Evolutionary conservation across 2,888 invertebrate species (phyloP), one percentile per base, ranked within the genome.

Genomic region (Drepana falcataria): DNA sequence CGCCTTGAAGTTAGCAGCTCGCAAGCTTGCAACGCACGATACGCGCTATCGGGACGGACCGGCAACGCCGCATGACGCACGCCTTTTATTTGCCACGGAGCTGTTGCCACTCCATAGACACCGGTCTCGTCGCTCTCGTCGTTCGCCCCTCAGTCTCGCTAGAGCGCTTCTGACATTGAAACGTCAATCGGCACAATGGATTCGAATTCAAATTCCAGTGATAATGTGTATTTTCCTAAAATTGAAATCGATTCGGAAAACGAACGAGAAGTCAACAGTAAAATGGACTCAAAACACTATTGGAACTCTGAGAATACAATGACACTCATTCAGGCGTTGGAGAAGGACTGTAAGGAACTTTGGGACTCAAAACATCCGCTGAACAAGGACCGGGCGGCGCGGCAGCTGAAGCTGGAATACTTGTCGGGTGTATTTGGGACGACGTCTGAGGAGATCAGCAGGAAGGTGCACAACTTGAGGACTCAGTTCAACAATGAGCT

Each of bases 401-500:
- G 85, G 34, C 83, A 81, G 35, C 58, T 64, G 48, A 86, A 79
- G 57, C 65, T 77, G 5, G 87, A 88, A 48, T 82, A 75, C 55
- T 65, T 90, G 55, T 88, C 89, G n/a, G 73, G 71, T 2, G 66
- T 77, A 58, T 88, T 90, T 57, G 77, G 73, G 0, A 89, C 89
- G 3, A 81, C 83, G 2, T 55, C 73, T 0, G 89, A 87, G 57
- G 89, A 89, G 65, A 87, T 90, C 54, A 81, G 74, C 53, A 73
- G 88, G 55, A 90, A 90, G 60, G 73, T 88, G 55, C 89, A 90
- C 65, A 89, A 90, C 72, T 73, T 90, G 68, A 69, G 89, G 60
- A 81, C 87, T 35, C 90, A 89, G 68, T 85, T 85, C 52, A 87
- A 88, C 64, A 85, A 85, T 56, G 90, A 90, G 64, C 59, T 89